Evolutionary conservation across 2,113 vertebrate genomes (phyloP).

Genomic region (Cnemophilus loriae): DNA sequence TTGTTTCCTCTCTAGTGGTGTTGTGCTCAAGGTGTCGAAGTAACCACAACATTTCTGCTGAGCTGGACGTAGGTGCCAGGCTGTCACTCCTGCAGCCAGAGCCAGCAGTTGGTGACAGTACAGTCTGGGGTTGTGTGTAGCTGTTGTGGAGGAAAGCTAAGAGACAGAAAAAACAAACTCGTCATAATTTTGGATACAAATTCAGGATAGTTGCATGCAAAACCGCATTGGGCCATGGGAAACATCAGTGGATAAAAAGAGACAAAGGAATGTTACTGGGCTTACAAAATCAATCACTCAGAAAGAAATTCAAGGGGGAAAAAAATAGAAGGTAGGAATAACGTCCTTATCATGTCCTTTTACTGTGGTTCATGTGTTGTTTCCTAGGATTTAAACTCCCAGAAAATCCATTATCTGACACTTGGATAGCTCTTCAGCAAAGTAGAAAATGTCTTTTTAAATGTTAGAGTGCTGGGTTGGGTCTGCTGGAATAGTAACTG

Average conservation of each 20-base stretch:
- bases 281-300: neutral
- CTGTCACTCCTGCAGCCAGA: neutral
- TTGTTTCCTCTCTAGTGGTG: neutral
- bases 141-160: neutral
- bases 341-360: neutral
- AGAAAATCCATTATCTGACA: neutral
- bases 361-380: neutral
- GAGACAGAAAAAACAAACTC: neutral
- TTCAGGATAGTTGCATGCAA: neutral
- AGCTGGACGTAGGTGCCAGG: rapidly evolving
- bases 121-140: neutral
- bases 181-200: neutral
- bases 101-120: neutral
- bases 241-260: neutral
- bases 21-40: neutral
- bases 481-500: neutral
- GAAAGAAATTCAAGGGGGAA: neutral
- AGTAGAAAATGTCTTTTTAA: neutral
- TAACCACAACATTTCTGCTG: neutral
- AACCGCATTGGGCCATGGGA: neutral
- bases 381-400: neutral
- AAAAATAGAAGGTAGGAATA: neutral
- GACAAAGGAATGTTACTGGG: neutral
- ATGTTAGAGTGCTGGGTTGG: rapidly evolving
- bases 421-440: neutral